Base-by-base conservation (phyloP, 2,797 vertebrate species). In the Dendrocincla tyrannina region DNA sequence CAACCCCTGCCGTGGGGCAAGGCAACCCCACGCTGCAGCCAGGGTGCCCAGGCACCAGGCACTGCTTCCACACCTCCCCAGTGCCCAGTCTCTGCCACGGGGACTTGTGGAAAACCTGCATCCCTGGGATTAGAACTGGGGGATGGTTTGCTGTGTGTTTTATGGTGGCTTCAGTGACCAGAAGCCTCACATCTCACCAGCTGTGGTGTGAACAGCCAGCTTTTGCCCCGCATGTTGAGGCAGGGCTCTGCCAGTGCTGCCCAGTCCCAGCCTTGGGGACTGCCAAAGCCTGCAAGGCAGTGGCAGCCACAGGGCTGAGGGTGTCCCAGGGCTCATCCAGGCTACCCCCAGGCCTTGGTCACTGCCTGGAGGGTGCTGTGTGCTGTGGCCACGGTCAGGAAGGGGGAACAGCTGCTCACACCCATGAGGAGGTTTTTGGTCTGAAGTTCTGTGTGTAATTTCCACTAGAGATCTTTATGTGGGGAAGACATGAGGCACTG, bases 1-100 rank as follows among this genome's bases (percentile, higher is more conserved):
- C 52, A 15, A 44, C 1, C 18, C 16, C 39, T 93, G 81, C 89
- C 18, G 1, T 95, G 91, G 91, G 79, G 91, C 82, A 77, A 91
- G 93, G 90, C 93, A 96, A 76, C 94, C 63, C 59, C 92, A 95
- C 0, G 52, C 67, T 83, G 92, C 84, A 94, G 78, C n/a, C 1
- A 1, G 49, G 52, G 41, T 22, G 23, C 39, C 17, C 1, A 1
- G 37, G 62, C 77, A 88, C 41, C 73, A 67, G 79, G 18, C 7
- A 6, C 47, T 90, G 85, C 76, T 47, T 73, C 67, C 9, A 5
- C 2, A 3, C 44, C 70, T 39, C 14, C 28, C 63, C 1, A 4
- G 49, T 0, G 0, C 49, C 58, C 0, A 0, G 20, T 59, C 32
- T 53, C 32, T 67, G 47, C 49, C 58, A 8, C 0, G 0, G 62